Percentiles rank a stretch among this genome's conserved stretches.
These are phyloP conservation scores for Sapajus apella DNA, from an alignment of 2,113 vertebrate species.

Conservation along the genomic window DNA sequence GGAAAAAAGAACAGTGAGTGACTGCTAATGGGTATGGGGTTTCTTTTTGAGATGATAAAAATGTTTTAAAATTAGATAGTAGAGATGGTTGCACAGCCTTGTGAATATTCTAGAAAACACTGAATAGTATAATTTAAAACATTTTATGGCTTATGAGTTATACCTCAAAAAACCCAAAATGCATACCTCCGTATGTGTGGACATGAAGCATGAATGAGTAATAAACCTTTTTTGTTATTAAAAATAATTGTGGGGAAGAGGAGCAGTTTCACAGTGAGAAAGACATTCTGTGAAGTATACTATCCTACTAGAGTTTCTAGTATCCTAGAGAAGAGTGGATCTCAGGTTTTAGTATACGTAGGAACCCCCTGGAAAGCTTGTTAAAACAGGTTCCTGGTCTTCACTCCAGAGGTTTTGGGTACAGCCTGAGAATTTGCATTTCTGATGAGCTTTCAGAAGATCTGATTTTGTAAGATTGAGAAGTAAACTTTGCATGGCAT, in stretches of 20 bases:
- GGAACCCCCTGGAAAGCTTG: neutral
- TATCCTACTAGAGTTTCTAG: neutral
- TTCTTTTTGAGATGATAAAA: slow-evolving; percentile 1
- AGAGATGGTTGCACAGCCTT: neutral
- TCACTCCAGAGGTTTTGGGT: neutral
- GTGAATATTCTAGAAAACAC: neutral
- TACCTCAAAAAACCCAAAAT: neutral
- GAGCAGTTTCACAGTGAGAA: neutral
- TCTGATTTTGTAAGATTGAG: neutral
- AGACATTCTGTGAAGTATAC: neutral
- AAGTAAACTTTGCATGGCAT: neutral
- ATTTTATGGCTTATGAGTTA: neutral
- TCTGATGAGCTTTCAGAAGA: neutral
- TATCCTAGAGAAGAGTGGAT: neutral
- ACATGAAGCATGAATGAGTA: neutral
- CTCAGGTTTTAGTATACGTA: neutral
- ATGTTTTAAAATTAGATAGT: neutral
- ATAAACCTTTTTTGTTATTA: neutral
- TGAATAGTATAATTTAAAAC: neutral
- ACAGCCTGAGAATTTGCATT: neutral
- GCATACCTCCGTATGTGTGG: neutral
- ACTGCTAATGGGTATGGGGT: neutral
- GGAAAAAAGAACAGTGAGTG: neutral
- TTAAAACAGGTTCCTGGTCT: neutral
- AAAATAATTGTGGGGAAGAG: neutral